Conservation (phyloP, 2,113 vertebrate species). For the Pholis gunnellus region DNA sequence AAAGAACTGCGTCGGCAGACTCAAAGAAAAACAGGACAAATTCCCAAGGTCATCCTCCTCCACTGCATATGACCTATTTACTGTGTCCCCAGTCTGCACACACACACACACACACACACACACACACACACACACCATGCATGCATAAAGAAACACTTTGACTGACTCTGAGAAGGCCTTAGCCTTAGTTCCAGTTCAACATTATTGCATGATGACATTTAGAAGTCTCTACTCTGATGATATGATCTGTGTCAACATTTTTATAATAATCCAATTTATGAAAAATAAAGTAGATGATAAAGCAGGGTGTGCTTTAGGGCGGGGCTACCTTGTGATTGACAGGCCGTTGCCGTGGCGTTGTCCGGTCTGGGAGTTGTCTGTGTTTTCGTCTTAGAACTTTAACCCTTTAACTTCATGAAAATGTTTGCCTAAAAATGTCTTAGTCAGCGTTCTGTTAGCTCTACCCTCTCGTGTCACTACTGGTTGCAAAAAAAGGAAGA, state of each 20-base stretch:
- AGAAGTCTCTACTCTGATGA: not conserved
- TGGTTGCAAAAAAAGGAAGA: too few relatives aligned
- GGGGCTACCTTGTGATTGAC: too few relatives aligned
- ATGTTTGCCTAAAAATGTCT: too few relatives aligned
- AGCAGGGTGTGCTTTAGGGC: not conserved
- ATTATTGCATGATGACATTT: not conserved
- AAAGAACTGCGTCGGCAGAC: slow-evolving; percentile 58
- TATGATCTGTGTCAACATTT: slow-evolving; percentile 1
- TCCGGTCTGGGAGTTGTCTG: too few relatives aligned
- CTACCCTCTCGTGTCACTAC: too few relatives aligned
- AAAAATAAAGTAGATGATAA: not conserved
- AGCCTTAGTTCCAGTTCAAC: not conserved
- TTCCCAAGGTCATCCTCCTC: slow-evolving; percentile 77
- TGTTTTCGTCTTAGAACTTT: too few relatives aligned
- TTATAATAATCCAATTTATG: not conserved
- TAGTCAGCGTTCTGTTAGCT: too few relatives aligned
- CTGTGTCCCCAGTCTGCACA: slow-evolving; percentile 44
- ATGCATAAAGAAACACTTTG: slow-evolving; percentile 55
- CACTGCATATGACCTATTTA: slow-evolving; percentile 80
- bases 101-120: slow-evolving; percentile 18
- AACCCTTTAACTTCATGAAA: too few relatives aligned
- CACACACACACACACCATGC: slow-evolving; percentile 36
- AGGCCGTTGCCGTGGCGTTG: too few relatives aligned
- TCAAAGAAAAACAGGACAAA: slow-evolving; percentile 75
- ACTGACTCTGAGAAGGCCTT: not conserved